phyloP scores from a whole-genome alignment of 2,888 invertebrate species.

The Nebria brevicollis region DNA sequence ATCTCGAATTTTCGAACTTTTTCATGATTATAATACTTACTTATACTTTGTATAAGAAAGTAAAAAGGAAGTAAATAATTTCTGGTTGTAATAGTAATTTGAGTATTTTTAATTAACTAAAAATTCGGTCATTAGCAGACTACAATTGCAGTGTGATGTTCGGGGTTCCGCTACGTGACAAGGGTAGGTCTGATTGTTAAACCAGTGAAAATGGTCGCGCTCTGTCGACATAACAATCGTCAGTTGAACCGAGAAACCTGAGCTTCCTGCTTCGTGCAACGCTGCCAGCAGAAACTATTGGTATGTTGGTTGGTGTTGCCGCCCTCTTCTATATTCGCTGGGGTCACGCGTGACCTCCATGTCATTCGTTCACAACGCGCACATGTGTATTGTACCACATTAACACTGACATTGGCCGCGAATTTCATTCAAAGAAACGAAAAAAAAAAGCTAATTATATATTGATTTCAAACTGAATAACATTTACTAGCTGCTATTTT shows the following conservation, averaged over 20 bases:
- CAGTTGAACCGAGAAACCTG: slow-evolving; percentile 4
- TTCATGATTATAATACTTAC: no score
- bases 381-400: neutral
- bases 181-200: slow-evolving; percentile 18
- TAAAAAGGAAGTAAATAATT: neutral
- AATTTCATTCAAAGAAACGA: neutral
- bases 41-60: no score
- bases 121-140: neutral
- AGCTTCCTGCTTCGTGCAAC: neutral
- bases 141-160: neutral
- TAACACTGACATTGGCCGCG: neutral
- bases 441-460: neutral
- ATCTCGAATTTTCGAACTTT: no score
- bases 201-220: slow-evolving; percentile 3
- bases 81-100: neutral
- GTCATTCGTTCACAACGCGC: slow-evolving; percentile 5
- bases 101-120: neutral
- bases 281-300: neutral
- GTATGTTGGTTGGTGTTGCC: neutral
- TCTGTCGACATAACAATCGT: slow-evolving; percentile 4
- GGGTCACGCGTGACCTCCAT: slow-evolving; percentile 21
- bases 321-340: neutral
- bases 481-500: no score
- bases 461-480: no score
- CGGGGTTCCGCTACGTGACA: slow-evolving; percentile 17